Base-by-base conservation (phyloP, 1,140 invertebrate genomes). In the Neodiprion virginianus region DNA sequence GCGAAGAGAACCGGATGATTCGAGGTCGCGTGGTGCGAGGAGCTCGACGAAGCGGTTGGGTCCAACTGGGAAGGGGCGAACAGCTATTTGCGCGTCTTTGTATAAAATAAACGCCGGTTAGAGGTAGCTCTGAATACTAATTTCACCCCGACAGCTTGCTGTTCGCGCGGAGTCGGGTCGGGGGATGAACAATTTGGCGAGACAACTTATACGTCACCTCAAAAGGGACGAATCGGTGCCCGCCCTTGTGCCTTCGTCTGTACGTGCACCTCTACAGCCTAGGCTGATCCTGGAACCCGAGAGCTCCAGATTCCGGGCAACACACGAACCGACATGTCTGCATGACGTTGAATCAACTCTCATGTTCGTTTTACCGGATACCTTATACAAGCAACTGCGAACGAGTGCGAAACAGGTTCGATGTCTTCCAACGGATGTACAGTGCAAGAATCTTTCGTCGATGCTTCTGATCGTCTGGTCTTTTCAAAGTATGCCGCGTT, bases 21-120 rank as follows among this genome's bases (percentile, higher is more conserved):
- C 67, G 72, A 74, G 75, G 61, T 71, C 73, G 49, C 23, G 67
- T 49, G 71, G 69, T 74, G 75, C 7, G 69, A 75, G 76, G 72
- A 73, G 71, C 28, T 40, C 28, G 11, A 70, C 78, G 12, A 77
- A 67, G 69, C 7, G 66, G 69, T 50, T 1, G 14, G 21, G 12
- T 21, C 12, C 17, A 1, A 21, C 17, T 14, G 61, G 17, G 61
- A 65, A 7, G 47, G 23, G 74, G 74, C 49, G 70, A 50, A 76
- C 76, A 76, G 78, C 83, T 83, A 84, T 85, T 85, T 85, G 79
- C 81, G 78, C 78, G 80, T 85, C 84, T 85, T 84, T 83, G 83
- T 82, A 61, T 61, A 85, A 86, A 86, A 85, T 86, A 86, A 86
- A 86, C 83, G 84, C 78, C 82, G 77, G 77, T 76, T 61, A 79